These are phyloP conservation scores for Celastrina argiolus DNA, from an alignment of 2,888 invertebrate species.

Conservation along the genomic window DNA sequence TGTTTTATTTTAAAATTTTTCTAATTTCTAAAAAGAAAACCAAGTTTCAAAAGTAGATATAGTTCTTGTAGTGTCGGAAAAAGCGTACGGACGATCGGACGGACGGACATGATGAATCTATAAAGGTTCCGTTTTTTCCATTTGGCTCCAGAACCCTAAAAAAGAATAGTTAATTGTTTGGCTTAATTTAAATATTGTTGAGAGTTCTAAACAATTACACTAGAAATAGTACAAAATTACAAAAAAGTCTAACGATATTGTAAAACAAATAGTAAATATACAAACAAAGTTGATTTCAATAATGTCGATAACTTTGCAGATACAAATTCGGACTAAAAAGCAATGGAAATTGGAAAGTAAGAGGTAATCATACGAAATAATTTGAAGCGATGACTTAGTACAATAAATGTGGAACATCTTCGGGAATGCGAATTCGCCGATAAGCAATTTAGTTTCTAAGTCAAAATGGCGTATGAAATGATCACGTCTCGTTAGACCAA, in stretches of 20 bases:
- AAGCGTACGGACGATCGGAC: too few species aligned
- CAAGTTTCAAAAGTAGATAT: too few species aligned
- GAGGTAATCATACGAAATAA: constrained; percentile 36
- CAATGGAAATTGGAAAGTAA: constrained; percentile 35
- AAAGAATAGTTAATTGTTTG: too few species aligned
- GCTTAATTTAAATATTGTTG: too few species aligned
- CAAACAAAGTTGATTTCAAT: neutral
- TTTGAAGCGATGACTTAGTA: constrained; percentile 38
- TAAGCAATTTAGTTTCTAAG: constrained; percentile 28
- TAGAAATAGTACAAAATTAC: too few species aligned
- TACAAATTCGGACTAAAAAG: constrained; percentile 43
- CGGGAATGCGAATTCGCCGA: constrained; percentile 28
- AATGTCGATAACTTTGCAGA: constrained; percentile 12
- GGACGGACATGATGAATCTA: too few species aligned
- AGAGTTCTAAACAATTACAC: too few species aligned
- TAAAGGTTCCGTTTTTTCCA: too few species aligned
- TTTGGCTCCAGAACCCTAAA: too few species aligned
- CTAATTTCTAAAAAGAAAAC: too few species aligned
- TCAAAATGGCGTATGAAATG: constrained; percentile 25
- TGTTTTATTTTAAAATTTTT: too few species aligned
- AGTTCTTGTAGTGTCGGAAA: too few species aligned
- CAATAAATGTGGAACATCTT: constrained; percentile 32
- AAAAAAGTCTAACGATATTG: neutral
- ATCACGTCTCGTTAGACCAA: constrained; percentile 2
- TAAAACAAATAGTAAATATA: constrained; percentile 19